These are phyloP conservation scores for Onychomys arenicola DNA, from an alignment of 2,797 vertebrate species.

Conservation along the genomic window DNA sequence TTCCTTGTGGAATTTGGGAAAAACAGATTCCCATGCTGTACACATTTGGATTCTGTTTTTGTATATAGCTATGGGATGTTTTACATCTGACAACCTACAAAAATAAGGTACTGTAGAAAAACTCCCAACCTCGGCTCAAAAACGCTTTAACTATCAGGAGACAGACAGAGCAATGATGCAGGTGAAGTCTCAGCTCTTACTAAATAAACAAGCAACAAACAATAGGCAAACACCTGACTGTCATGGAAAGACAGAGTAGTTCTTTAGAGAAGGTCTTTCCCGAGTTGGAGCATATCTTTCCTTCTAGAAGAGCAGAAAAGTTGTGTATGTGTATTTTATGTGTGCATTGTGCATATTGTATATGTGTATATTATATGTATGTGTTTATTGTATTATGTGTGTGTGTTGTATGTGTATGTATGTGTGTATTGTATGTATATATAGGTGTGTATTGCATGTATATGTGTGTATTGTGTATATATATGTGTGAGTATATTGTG, in stretches of 20 bases:
- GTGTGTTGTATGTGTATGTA: not conserved
- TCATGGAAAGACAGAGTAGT: not conserved
- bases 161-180: not conserved
- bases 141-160: not conserved
- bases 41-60: slow-evolving; percentile 61
- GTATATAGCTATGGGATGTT: slow-evolving; percentile 26
- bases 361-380: not conserved
- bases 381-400: not conserved
- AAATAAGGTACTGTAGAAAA: slow-evolving; percentile 48
- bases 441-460: not conserved
- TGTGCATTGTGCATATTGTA: not conserved
- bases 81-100: slow-evolving; percentile 59
- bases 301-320: slow-evolving; percentile 31
- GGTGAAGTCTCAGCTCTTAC: slow-evolving; percentile 5
- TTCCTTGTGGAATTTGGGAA: slow-evolving; percentile 35
- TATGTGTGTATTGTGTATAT: not conserved
- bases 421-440: not conserved
- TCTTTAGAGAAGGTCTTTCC: not conserved
- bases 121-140: slow-evolving; percentile 45
- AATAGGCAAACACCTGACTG: not conserved
- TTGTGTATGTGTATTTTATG: not conserved
- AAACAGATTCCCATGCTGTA: slow-evolving; percentile 45
- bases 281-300: not conserved
- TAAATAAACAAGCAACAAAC: not conserved
- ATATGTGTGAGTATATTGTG: not conserved